Evolutionary conservation across 2,797 vertebrate species (phyloP).

Genomic region (Natrix natrix): DNA sequence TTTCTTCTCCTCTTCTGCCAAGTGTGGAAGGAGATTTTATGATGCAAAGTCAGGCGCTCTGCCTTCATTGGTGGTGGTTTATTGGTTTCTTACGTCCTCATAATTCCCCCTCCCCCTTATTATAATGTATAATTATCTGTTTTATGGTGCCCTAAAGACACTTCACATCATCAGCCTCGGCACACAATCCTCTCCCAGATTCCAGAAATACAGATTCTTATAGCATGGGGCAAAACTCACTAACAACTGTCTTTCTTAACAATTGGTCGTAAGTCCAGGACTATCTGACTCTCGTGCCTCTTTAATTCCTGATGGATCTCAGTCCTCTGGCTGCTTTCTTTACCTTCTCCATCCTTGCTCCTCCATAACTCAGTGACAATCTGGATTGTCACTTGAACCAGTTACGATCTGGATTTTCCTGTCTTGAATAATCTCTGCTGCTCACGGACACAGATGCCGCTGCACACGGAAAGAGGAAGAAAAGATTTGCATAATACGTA

Average conservation of each 20-base stretch:
- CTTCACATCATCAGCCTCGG: neutral
- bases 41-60: neutral
- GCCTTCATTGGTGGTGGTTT: neutral
- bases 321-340: neutral
- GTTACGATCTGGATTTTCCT: neutral
- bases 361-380: neutral
- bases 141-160: neutral
- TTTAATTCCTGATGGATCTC: neutral
- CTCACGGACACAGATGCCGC: neutral
- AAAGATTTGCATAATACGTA: neutral
- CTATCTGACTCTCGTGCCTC: neutral
- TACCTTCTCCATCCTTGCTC: neutral
- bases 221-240: neutral
- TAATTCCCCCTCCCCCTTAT: neutral
- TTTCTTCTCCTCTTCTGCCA: neutral
- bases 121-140: neutral
- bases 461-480: neutral
- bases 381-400: neutral
- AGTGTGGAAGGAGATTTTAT: neutral
- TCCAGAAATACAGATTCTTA: neutral
- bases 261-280: neutral
- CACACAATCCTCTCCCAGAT: neutral
- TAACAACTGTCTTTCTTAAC: neutral
- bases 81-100: neutral
- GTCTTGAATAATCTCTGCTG: neutral